Evolutionary conservation across 2,888 invertebrate species (phyloP), one percentile per base, ranked within the genome.

Genomic region (Nomada flava): DNA sequence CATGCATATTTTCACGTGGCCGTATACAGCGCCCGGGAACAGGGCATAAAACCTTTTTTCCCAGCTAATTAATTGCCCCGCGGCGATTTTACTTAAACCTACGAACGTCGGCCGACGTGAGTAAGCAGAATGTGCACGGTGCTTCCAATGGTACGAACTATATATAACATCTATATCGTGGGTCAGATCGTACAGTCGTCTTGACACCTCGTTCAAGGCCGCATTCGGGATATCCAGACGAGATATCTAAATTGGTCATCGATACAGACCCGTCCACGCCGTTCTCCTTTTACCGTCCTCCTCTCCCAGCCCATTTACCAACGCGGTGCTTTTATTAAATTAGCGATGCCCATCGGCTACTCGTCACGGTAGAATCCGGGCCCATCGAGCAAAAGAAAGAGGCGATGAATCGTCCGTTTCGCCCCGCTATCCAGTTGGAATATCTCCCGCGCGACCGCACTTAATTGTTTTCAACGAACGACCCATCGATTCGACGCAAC

Each of bases 211-310:
- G 72, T 55, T 59, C 71, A 60, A 76, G 71, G 64, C 29, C 64
- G 7, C 52, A 23, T 18, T 20, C 18, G 52, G 53, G 52, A 52
- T 52, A 36, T 67, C 68, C 68, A 67, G 65, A 67, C n/a, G 11
- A 36, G 60, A 50, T 86, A 86, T 86, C 86, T 83, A 81, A 86
- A 85, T 87, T 87, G 85, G 83, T 86, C 83, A 85, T 86, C 88
- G 89, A 87, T 89, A 83, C 82, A 69, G 70, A 36, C 74, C 64
- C 18, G 62, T 63, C 36, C 64, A 68, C 52, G 2, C 50, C 11
- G 55, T 60, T 26, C 5, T 15, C 42, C 63, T 26, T 20, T 52
- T 26, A 57, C 47, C n/a, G 29, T 53, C 11, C 18, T 53, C 36
- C 29, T 59, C 52, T 64, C 36, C 9, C 55, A 11, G 11, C 20